Evolutionary conservation across 2,113 vertebrate genomes (phyloP).

Genomic region (Sinocyclocheilus anophthalmus): DNA sequence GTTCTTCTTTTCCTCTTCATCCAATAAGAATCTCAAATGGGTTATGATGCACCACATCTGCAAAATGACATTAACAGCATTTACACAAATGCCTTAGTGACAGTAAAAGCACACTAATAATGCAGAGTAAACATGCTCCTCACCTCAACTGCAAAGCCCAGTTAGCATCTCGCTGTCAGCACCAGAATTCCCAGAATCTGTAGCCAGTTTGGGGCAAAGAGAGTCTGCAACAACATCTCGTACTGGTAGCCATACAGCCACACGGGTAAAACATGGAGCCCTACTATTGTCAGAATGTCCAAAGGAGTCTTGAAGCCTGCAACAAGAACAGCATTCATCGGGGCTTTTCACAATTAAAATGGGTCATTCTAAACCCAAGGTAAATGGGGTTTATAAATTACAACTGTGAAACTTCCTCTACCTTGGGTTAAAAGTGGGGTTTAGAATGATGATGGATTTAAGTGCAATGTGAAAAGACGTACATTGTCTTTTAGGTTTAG

Average conservation of each 20-base stretch:
- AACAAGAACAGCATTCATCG: neutral
- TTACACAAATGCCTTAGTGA: neutral
- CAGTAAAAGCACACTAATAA: neutral
- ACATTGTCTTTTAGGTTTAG: too few relatives aligned
- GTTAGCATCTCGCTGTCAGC: conserved; percentile 61
- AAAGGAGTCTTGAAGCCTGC: conserved; percentile 66
- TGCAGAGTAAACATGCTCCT: neutral
- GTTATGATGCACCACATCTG: conserved; percentile 70
- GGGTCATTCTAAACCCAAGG: neutral
- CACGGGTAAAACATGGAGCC: conserved; percentile 69
- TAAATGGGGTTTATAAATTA: too few relatives aligned
- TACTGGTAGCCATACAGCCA: conserved; percentile 65
- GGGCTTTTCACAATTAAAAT: neutral
- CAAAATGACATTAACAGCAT: neutral
- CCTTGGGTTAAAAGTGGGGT: neutral
- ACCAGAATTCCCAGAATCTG: conserved; percentile 56
- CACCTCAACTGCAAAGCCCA: conserved; percentile 70
- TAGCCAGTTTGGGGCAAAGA: conserved; percentile 56
- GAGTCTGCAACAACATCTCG: conserved; percentile 49
- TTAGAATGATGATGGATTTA: too few relatives aligned
- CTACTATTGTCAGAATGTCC: conserved; percentile 66
- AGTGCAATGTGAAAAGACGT: neutral
- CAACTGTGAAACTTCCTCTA: too few relatives aligned
- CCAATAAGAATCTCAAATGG: conserved; percentile 62
- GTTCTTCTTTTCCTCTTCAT: conserved; percentile 58